Evolutionary conservation across 2,113 vertebrate genomes (phyloP), one percentile per base, ranked within the genome.

Genomic region (Lepus americanus): DNA sequence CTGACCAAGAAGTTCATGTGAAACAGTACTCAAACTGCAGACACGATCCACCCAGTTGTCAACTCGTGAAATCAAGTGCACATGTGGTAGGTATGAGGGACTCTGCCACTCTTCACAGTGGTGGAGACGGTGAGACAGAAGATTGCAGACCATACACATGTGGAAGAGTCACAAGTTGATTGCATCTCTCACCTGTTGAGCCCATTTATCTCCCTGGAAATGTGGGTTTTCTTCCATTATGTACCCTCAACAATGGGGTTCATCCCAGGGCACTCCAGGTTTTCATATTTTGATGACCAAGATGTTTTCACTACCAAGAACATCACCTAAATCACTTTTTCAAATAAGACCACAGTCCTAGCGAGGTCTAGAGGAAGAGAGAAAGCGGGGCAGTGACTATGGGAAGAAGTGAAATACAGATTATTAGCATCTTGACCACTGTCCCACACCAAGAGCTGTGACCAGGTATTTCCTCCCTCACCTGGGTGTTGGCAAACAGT

Each of bases 251-350:
- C 11, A 13, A 66, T 23, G 13, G 5, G 2, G 6, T 23, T 7
- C 14, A 31, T 63, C 17, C 59, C 64, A 59, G 16, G 14, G 23
- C 63, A 19, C 20, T 93, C 13, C 9, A 63, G 0, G 10, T 64
- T 80, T 94, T 94, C 6, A 9, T 78, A 92, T 63, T 93, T 96
- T 85, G 61, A 89, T 74, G 33, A 85, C 59, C 13, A 61, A 29
- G 12, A 55, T 89, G 3, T 55, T 82, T 53, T 81, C 23, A 72
- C 36, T 74, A 9, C 9, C 10, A 55, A n/a, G 20, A 63, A 55
- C 3, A 53, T 3, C 39, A 64, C 13, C 29, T 44, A 73, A 27
- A 36, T 39, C 70, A 44, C 39, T 67, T 59, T 66, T 66, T 72
- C 25, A 78, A 39, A 49, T 53, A 33, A 77, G 19, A 19, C 5